These are phyloP conservation scores for Andrena haemorrhoa DNA, from an alignment of 2,888 invertebrate species.

Conservation along the genomic window DNA sequence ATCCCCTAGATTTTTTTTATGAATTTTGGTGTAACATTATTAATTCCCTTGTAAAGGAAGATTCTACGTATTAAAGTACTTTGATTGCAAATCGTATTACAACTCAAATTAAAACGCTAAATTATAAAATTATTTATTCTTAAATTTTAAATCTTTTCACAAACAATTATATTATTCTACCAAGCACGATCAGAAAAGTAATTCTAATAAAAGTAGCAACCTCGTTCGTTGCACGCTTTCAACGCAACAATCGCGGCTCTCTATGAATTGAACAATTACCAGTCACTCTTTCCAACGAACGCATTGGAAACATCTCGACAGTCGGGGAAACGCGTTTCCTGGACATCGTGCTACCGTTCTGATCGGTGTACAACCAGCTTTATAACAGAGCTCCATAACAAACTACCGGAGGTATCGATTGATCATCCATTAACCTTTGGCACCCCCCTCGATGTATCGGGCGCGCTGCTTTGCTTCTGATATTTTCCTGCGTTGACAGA, in stretches of 20 bases:
- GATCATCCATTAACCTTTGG: slow-evolving; percentile 55
- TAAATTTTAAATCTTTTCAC: not conserved
- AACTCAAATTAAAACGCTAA: no score
- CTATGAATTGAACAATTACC: slow-evolving; percentile 24
- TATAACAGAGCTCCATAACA: slow-evolving; percentile 36
- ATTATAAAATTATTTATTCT: not conserved
- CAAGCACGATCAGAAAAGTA: not conserved
- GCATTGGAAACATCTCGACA: slow-evolving; percentile 34
- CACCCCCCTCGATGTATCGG: slow-evolving; percentile 27
- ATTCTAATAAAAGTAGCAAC: not conserved
- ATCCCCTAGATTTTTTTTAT: not conserved
- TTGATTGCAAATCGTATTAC: no score
- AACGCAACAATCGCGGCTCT: slow-evolving; percentile 2
- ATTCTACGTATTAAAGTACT: no score
- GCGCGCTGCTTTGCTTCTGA: slow-evolving; percentile 26
- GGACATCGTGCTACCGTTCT: slow-evolving; percentile 20
- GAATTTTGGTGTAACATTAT: no score
- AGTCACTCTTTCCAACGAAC: slow-evolving; percentile 25
- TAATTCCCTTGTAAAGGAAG: no score
- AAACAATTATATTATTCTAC: not conserved
- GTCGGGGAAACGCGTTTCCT: slow-evolving; percentile 39
- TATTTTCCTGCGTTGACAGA: slow-evolving; percentile 22
- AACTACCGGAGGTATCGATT: slow-evolving; percentile 43
- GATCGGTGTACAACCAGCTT: slow-evolving; percentile 16
- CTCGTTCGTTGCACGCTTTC: not conserved